Base-by-base conservation (phyloP, 2,113 vertebrate species). In the rabbit (Oryctolagus cuniculus) region DNA sequence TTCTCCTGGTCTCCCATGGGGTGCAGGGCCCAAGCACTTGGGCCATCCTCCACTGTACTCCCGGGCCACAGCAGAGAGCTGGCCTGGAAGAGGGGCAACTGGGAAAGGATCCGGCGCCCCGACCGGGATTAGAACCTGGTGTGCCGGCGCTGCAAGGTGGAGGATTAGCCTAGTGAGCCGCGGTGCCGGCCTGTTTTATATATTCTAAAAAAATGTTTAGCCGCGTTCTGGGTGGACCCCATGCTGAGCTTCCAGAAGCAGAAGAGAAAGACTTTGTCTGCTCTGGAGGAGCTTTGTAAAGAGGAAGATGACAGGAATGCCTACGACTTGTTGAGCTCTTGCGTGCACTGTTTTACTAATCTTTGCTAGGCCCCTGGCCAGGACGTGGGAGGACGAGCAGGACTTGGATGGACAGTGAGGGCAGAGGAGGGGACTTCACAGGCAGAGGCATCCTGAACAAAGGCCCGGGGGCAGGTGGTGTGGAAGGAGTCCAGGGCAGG, bases 181-280 rank as follows among this genome's bases (percentile, higher is more conserved):
- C n/a, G n/a, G n/a, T n/a, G n/a, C n/a, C n/a, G n/a, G n/a, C n/a
- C n/a, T n/a, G n/a, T n/a, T n/a, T n/a, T n/a, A n/a, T n/a, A n/a
- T n/a, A n/a, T n/a, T n/a, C n/a, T n/a, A 73, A 69, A 91, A 79
- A 70, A 79, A 70, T 74, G 58, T 63, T 63, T 87, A 78, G 44
- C 49, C 24, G n/a, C 24, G 11, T 77, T 91, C 58, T 74, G 61
- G 51, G 90, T 67, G 16, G 82, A 63, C 21, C 34, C 58, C 66
- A 29, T 61, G 29, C 75, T 64, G 61, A 66, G 27, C 13, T 77
- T 36, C 75, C 58, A 24, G 69, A 25, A 89, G 58, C 75, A 70
- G 44, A 72, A 61, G 63, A 93, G 79, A 79, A 94, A 83, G 84
- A 75, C 6, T 53, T 22, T 73, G 78, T 53, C 55, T 77, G 49